phyloP scores from a whole-genome alignment of 2,888 invertebrate species.

The Tiliacea aurago region DNA sequence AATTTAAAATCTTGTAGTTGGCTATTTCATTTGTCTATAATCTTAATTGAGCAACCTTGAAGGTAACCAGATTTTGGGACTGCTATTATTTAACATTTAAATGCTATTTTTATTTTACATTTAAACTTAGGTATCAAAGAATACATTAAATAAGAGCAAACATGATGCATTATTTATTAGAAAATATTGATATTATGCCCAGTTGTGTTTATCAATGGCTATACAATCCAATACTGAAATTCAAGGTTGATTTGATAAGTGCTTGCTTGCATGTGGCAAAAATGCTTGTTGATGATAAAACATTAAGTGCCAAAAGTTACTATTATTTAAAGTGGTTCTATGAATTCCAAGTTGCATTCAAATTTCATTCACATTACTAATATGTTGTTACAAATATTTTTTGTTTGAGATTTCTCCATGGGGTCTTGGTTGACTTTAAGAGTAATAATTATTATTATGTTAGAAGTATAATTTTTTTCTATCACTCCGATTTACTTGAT shows the following conservation, averaged over 20 bases:
- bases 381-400: neutral
- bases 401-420: neutral
- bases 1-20: constrained; percentile 12
- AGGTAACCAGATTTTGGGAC: constrained; percentile 18
- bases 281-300: constrained; percentile 7
- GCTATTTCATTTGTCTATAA: constrained; percentile 8
- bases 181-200: neutral
- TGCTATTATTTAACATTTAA: constrained; percentile 2
- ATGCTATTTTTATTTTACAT: constrained; percentile 1
- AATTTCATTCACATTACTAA: neutral
- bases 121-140: neutral
- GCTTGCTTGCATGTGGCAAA: neutral
- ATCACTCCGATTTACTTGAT: neutral
- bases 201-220: constrained; percentile 4
- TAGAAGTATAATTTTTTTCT: neutral
- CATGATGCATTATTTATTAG: neutral
- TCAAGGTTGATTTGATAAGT: constrained; percentile 27
- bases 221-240: neutral
- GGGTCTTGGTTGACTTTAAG: neutral
- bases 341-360: neutral
- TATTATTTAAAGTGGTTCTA: constrained; percentile 6
- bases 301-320: neutral
- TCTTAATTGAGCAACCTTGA: constrained; percentile 26
- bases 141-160: neutral
- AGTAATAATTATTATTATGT: neutral